Conservation (phyloP, 2,797 vertebrate species). For the Arctocebus calabarensis region DNA sequence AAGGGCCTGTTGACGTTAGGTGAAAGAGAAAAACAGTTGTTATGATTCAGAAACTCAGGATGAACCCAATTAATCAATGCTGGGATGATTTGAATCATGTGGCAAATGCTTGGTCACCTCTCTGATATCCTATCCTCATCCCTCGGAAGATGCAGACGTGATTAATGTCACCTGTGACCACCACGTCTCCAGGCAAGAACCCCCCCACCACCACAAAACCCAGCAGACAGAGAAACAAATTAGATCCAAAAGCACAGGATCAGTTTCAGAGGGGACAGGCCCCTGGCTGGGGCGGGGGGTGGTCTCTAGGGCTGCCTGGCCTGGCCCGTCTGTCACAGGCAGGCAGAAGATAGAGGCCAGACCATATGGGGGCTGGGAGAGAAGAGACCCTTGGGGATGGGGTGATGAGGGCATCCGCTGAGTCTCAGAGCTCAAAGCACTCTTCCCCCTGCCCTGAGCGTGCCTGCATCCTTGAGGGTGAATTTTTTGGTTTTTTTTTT, state of each 20-base stretch:
- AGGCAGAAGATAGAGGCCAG: conserved; percentile 73
- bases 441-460: conserved; percentile 58
- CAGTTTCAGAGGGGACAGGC: conserved; percentile 89
- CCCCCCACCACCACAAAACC: conserved; percentile 81
- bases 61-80: conserved; percentile 92
- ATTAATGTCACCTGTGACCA: conserved; percentile 89
- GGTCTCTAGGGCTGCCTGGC: conserved; percentile 51
- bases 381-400: neutral
- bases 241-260: conserved; percentile 92
- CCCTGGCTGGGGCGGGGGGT: conserved; percentile 31
- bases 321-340: conserved; percentile 72
- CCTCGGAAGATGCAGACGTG: conserved; percentile 86
- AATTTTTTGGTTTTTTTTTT: neutral
- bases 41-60: conserved; percentile 90
- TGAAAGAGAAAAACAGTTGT: conserved; percentile 90
- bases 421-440: neutral
- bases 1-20: conserved; percentile 87
- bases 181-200: conserved; percentile 83
- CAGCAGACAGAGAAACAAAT: conserved; percentile 89
- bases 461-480: conserved; percentile 55
- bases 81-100: conserved; percentile 91
- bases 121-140: conserved; percentile 90
- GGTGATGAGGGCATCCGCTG: neutral
- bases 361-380: conserved; percentile 16
- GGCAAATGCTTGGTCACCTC: conserved; percentile 90